These are phyloP conservation scores for Anguilla rostrata DNA, from an alignment of 2,113 vertebrate species.

Conservation along the genomic window DNA sequence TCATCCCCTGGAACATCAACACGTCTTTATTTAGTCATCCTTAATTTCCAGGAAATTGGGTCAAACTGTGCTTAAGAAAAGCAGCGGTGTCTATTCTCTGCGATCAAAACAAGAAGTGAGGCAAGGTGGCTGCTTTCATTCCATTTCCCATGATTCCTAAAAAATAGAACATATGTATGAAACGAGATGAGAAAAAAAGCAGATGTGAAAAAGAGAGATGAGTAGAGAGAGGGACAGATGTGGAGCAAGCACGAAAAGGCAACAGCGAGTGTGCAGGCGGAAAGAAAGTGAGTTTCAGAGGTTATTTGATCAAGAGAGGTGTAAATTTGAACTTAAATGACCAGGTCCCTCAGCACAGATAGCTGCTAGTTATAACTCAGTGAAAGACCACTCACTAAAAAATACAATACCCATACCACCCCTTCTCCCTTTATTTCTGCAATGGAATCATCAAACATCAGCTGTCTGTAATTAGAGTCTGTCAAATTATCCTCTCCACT, in stretches of 20 bases:
- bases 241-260: too few relatives aligned
- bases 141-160: neutral
- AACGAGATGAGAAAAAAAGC: neutral
- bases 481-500: neutral
- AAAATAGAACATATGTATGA: neutral
- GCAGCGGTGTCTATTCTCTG: neutral
- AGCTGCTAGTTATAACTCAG: too few relatives aligned
- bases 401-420: too few relatives aligned
- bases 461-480: neutral
- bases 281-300: neutral
- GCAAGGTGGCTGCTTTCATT: neutral
- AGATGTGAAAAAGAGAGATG: neutral
- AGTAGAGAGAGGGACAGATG: too few relatives aligned
- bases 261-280: too few relatives aligned
- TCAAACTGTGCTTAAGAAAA: neutral
- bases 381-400: too few relatives aligned
- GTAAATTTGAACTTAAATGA: neutral
- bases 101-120: neutral
- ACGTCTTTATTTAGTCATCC: neutral
- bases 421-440: too few relatives aligned
- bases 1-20: neutral
- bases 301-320: neutral
- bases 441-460: too few relatives aligned
- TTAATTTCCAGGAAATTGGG: neutral
- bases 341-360: too few relatives aligned